phyloP scores from a whole-genome alignment of 2,888 invertebrate species.

The Drosophila helvetica region DNA sequence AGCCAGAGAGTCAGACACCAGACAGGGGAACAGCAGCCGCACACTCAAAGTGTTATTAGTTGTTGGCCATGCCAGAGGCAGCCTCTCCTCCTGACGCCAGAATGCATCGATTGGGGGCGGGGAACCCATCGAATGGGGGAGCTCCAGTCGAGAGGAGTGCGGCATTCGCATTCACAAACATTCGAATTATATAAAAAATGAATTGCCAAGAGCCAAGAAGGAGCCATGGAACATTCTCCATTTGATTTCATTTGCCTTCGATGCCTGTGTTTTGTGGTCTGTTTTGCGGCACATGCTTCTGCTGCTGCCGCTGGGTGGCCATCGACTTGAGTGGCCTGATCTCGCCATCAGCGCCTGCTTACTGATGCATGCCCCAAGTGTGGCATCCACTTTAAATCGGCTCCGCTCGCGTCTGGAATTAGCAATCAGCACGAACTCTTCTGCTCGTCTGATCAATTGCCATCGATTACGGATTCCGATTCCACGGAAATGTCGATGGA shows the following conservation, averaged over 20 bases:
- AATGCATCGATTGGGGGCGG: slow-evolving; percentile 30
- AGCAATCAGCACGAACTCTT: slow-evolving; percentile 24
- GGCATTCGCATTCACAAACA: slow-evolving; percentile 59
- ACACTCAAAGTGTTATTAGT: slow-evolving; percentile 47
- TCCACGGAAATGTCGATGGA: slow-evolving; percentile 22
- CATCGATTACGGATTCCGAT: slow-evolving; percentile 18
- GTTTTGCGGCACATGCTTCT: slow-evolving; percentile 7
- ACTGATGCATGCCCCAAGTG: too few relatives aligned
- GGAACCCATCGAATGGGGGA: slow-evolving; percentile 1
- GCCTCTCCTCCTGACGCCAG: slow-evolving; percentile 20
- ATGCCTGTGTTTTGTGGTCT: slow-evolving; percentile 14
- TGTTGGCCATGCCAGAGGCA: slow-evolving; percentile 9
- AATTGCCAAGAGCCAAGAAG: slow-evolving; percentile 54
- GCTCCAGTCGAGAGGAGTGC: slow-evolving; percentile 22
- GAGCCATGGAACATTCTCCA: slow-evolving; percentile 34
- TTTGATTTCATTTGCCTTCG: slow-evolving; percentile 58
- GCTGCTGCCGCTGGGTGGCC: slow-evolving; percentile 32
- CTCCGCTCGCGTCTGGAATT: slow-evolving; percentile 26
- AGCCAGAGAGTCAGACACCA: neutral
- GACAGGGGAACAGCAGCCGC: slow-evolving; percentile 35
- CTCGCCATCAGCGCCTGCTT: neutral
- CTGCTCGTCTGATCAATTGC: slow-evolving; percentile 37
- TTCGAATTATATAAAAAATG: slow-evolving; percentile 73
- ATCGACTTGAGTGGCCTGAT: slow-evolving; percentile 61
- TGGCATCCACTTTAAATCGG: slow-evolving; percentile 22